Evolutionary conservation across 2,113 vertebrate genomes (phyloP).

Genomic region (Cyrtonyx montezumae): DNA sequence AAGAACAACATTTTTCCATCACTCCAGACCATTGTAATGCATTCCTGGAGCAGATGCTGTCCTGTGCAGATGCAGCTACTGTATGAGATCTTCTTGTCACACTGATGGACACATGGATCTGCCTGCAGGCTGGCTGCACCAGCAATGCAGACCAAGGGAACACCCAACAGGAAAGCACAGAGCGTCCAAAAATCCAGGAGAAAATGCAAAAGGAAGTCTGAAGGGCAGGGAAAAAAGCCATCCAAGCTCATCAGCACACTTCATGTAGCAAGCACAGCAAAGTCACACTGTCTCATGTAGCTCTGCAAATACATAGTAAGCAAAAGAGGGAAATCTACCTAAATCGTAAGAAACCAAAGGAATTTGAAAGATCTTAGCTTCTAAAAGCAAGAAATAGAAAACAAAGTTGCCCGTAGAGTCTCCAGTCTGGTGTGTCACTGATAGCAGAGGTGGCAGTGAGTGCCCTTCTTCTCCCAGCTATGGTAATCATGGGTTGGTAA

Average conservation of each 20-base stretch:
- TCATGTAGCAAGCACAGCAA: neutral
- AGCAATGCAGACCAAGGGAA: neutral
- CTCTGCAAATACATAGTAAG: neutral
- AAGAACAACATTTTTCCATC: neutral
- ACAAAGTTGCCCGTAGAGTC: neutral
- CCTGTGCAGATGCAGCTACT: neutral
- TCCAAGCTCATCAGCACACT: neutral
- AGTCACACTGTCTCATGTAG: neutral
- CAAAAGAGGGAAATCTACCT: neutral
- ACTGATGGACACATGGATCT: neutral
- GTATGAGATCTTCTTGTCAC: neutral
- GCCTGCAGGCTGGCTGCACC: neutral
- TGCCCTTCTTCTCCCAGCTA: rapidly evolving
- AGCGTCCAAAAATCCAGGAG: neutral
- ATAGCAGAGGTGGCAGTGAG: neutral
- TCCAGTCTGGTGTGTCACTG: neutral
- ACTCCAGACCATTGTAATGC: neutral
- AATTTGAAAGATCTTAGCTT: neutral
- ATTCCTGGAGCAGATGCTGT: neutral
- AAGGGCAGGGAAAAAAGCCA: neutral
- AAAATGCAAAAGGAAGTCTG: neutral
- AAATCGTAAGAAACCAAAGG: neutral
- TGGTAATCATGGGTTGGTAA: neutral
- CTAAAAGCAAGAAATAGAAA: neutral
- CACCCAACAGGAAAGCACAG: neutral